phyloP scores from a whole-genome alignment of 1,140 invertebrate genomes.

The Drosophila sturtevanti region DNA sequence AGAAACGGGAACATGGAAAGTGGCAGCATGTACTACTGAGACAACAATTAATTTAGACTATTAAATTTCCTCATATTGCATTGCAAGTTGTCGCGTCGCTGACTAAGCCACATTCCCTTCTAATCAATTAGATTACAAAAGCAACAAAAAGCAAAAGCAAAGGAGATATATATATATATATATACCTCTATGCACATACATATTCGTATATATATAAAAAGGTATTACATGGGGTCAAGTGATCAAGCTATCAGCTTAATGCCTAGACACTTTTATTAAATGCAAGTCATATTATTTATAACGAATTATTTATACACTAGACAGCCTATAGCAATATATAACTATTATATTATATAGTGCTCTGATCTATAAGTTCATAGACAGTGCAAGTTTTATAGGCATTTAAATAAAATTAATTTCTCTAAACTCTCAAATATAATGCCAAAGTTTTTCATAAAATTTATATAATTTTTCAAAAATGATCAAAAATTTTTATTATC shows the following conservation, averaged over 20 bases:
- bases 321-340: too few relatives aligned
- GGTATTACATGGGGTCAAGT: background rate
- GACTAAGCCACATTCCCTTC: slow-evolving; percentile 3
- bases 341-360: too few relatives aligned
- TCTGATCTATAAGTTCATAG: too few relatives aligned
- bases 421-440: too few relatives aligned
- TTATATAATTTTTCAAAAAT: too few relatives aligned
- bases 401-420: too few relatives aligned
- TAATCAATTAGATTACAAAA: slow-evolving; percentile 7
- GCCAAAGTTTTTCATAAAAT: too few relatives aligned
- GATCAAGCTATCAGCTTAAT: background rate
- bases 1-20: background rate
- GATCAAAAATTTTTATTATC: too few relatives aligned
- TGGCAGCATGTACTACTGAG: background rate
- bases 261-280: background rate
- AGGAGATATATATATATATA: background rate
- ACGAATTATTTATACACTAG: background rate
- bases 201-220: background rate
- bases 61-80: slow-evolving; percentile 11
- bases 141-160: background rate
- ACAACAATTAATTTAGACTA: slow-evolving; percentile 13
- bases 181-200: too few relatives aligned
- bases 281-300: background rate
- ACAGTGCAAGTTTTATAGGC: too few relatives aligned
- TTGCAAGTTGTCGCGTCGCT: background rate